Percentiles rank a stretch among this genome's conserved stretches.
Evolutionary conservation across 2,797 vertebrate species (phyloP).

Genomic region (Picus viridis): DNA sequence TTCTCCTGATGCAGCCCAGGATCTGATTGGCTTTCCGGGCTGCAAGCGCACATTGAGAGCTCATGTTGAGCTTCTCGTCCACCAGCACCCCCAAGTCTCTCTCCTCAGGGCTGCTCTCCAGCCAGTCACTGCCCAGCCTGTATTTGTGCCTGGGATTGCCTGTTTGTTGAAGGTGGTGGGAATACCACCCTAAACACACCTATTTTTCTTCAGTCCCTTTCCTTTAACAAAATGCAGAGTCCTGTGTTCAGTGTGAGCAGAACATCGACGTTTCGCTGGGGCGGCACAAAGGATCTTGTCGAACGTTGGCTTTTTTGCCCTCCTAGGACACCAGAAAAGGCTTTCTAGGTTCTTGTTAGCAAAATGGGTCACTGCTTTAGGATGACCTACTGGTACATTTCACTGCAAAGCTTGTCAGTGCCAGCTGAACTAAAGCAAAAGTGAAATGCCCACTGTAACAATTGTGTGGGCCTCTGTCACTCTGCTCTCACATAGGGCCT

Average conservation of each 20-base stretch:
- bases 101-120: too few species aligned
- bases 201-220: background rate
- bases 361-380: background rate
- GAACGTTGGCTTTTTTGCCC: background rate
- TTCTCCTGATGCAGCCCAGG: too few species aligned
- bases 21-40: too few species aligned
- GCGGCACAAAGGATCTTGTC: accelerated
- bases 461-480: background rate
- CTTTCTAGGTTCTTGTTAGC: background rate
- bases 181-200: background rate
- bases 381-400: background rate
- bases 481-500: background rate
- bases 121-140: too few species aligned
- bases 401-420: background rate
- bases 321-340: background rate
- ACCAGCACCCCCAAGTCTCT: too few species aligned
- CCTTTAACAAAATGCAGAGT: too few species aligned
- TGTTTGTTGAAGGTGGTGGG: background rate
- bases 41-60: too few species aligned
- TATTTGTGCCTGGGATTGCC: too few species aligned
- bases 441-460: background rate
- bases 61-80: too few species aligned
- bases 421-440: background rate
- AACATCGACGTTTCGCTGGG: background rate
- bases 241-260: background rate